Evolutionary conservation across 2,113 vertebrate genomes (phyloP), one percentile per base, ranked within the genome.

Genomic region (Cephalopterus ornatus): DNA sequence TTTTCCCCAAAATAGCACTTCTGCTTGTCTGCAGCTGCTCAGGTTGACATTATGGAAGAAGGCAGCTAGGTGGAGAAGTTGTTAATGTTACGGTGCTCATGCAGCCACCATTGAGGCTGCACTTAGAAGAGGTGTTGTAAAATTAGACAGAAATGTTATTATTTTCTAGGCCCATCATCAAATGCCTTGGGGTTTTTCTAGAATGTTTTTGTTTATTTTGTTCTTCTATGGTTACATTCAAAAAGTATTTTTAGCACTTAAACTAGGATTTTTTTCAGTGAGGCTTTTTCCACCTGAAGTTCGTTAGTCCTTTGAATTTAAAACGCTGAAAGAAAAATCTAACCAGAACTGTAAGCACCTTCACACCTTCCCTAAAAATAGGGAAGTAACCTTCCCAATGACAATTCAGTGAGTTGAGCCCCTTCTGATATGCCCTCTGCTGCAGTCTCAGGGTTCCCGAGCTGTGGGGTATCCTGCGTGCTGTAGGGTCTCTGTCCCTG

Each of bases 1-100:
- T 65, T 78, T 92, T 9, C 49, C 55, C 68, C 32, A 44, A 53
- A 86, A 94, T 61, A 88, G 39, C 75, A 81, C 37, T 88, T 84
- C 68, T 86, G 68, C 76, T 81, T 86, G 30, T 61, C 49, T 78
- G 52, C 83, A 84, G 76, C 91, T 95, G 61, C 73, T 84, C 1
- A 26, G 46, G 47, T 20, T 92, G 92, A 52, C 53, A 53, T 91
- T 93, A 39, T 72, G 76, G 93, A 39, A 52, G 50, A 46, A 59
- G 80, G 79, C 92, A 96, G 85, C 88, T 95, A 92, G 95, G 88
- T 94, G 92, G 93, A 90, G 85, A 90, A 90, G n/a, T 91, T 88
- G 75, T 52, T 94, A 89, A 86, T 30, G 32, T 85, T 90, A 67
- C 2, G 3, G 35, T 67, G 37, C 37, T 84, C 21, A 62, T 21